These are phyloP conservation scores for Andrena marginata DNA, from an alignment of 2,888 invertebrate species.

Conservation along the genomic window DNA sequence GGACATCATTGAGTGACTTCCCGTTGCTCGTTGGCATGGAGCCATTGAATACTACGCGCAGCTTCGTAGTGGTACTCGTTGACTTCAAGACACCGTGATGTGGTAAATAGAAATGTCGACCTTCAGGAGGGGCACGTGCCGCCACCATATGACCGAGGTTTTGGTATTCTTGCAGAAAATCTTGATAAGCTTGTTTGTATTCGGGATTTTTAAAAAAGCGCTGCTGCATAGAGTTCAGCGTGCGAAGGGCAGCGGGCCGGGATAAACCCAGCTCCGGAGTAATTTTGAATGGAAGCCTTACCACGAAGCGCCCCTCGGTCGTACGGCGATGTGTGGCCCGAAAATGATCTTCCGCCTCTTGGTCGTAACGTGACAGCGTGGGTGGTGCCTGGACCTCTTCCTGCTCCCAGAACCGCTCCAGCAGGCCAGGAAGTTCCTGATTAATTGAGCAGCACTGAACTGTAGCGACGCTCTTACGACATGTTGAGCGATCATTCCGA, in stretches of 20 bases:
- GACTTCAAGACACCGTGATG: constrained; percentile 7
- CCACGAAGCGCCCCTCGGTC: not conserved
- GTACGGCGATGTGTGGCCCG: not conserved
- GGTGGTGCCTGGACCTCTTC: not conserved
- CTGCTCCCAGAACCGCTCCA: constrained; percentile 3
- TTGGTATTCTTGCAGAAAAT: not conserved
- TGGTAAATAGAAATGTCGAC: not conserved
- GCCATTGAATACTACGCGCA: constrained; percentile 15
- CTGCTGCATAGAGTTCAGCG: not conserved
- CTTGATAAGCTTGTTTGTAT: not conserved
- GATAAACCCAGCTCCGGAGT: not conserved
- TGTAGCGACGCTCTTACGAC: fast-evolving
- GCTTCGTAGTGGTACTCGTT: not conserved
- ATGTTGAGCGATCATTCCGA: fast-evolving
- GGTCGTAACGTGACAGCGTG: not conserved
- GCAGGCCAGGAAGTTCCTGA: not conserved
- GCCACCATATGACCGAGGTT: not conserved
- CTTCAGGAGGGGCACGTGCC: no score
- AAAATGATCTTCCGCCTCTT: constrained; percentile 1
- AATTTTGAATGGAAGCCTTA: not conserved
- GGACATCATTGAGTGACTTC: not conserved
- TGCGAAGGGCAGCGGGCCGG: not conserved
- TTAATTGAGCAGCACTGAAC: not conserved
- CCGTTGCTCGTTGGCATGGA: not conserved
- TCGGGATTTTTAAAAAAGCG: not conserved